A percentile compares a stretch with the other conserved stretches of the same genome.
These are phyloP conservation scores for Acrocephalus kingi DNA, from an alignment of 2,113 vertebrate species.

Conservation along the genomic window DNA sequence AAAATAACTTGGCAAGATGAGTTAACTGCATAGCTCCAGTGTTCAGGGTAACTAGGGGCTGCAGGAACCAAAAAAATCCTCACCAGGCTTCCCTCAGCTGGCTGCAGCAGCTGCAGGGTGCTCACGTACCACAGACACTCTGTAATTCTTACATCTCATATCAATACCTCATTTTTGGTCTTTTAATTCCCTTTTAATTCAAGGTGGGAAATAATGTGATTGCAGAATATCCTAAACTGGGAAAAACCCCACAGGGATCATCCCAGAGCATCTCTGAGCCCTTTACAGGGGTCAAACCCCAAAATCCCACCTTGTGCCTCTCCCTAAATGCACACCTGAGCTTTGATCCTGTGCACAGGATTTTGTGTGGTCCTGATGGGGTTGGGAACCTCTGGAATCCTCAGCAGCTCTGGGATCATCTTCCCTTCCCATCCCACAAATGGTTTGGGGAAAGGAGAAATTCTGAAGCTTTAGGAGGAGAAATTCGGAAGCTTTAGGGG, in stretches of 20 bases:
- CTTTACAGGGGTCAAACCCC: not conserved
- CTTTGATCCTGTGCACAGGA: not conserved
- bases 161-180: not conserved
- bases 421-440: not conserved
- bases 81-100: not conserved
- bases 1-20: constrained; percentile 7
- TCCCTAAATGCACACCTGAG: not conserved
- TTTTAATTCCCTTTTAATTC: not conserved
- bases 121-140: not conserved
- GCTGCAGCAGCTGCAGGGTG: not conserved
- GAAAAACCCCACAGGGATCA: not conserved
- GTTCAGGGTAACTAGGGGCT: not conserved
- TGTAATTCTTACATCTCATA: accelerated
- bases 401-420: not conserved
- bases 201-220: not conserved
- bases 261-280: not conserved
- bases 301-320: not conserved
- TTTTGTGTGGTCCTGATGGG: not conserved
- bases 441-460: not conserved
- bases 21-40: not conserved
- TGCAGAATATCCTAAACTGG: not conserved
- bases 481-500: too few species aligned
- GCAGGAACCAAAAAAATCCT: not conserved
- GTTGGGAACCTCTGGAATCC: not conserved
- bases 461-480: not conserved